Percentiles rank a stretch among this genome's conserved stretches.
These are phyloP conservation scores for Cyprinodon variegatus DNA, from an alignment of 2,113 vertebrate genomes.

Conservation along the genomic window DNA sequence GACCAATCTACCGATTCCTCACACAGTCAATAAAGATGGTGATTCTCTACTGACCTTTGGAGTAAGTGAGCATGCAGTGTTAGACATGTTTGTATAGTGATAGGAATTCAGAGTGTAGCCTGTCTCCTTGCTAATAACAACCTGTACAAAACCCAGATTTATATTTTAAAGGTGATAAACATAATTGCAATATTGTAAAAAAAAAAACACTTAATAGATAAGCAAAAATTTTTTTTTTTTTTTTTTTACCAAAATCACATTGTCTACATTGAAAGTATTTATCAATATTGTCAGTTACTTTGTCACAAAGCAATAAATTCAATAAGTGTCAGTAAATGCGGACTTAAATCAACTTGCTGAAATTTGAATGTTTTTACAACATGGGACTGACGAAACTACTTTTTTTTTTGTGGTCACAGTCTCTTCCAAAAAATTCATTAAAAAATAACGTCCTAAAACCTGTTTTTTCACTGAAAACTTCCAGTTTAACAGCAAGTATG, in stretches of 20 bases:
- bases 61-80: not conserved
- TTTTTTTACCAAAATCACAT: too few relatives aligned
- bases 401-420: not conserved
- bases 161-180: too few relatives aligned
- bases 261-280: too few relatives aligned
- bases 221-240: too few relatives aligned
- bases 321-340: too few relatives aligned
- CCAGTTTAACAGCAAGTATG: not conserved
- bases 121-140: not conserved
- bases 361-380: too few relatives aligned
- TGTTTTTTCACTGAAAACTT: not conserved
- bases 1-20: not conserved
- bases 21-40: not conserved
- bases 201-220: too few relatives aligned
- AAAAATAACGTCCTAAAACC: not conserved
- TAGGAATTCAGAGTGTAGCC: not conserved
- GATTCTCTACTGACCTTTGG: not conserved
- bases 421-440: too few relatives aligned
- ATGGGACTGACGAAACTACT: not conserved
- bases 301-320: too few relatives aligned
- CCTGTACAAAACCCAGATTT: not conserved
- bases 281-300: too few relatives aligned
- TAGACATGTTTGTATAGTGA: not conserved
- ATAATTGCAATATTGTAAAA: too few relatives aligned
- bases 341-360: too few relatives aligned